A percentile compares a stretch with the other conserved stretches of the same genome.
These are phyloP conservation scores for Amazona vittata DNA, from an alignment of 2,113 vertebrate species.

Conservation along the genomic window DNA sequence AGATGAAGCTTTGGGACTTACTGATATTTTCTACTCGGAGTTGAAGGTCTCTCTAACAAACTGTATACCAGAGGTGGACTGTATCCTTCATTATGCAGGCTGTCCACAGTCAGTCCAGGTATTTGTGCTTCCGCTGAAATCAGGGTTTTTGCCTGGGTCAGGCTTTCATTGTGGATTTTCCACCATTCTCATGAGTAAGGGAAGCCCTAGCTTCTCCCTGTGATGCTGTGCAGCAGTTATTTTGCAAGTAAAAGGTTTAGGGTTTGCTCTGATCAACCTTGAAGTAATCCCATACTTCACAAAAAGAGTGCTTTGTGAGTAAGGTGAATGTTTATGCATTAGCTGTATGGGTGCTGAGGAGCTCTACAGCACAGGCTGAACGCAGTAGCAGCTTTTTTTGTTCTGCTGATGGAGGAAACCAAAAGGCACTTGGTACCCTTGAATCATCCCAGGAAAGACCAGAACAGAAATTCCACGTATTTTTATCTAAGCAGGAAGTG, in stretches of 20 bases:
- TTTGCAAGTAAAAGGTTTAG: background rate
- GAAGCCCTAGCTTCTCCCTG: background rate
- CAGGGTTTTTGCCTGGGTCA: background rate
- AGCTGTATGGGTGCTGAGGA: background rate
- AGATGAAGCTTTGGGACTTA: background rate
- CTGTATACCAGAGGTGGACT: background rate
- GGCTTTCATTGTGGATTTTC: background rate
- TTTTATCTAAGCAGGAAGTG: background rate
- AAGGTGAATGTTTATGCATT: background rate
- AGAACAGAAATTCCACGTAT: background rate
- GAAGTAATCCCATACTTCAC: background rate
- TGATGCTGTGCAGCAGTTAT: background rate
- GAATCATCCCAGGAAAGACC: background rate
- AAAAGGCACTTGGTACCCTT: background rate
- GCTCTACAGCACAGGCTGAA: background rate
- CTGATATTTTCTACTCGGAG: background rate
- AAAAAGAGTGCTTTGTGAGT: background rate
- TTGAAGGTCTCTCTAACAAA: background rate
- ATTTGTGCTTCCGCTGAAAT: background rate
- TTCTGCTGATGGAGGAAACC: background rate
- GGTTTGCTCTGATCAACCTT: background rate
- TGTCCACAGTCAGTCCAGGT: background rate
- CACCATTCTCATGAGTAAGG: background rate
- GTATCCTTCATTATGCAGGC: background rate
- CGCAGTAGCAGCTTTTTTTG: background rate